Conservation (phyloP, 1,140 invertebrate species). For the Drosophila biarmipes region DNA sequence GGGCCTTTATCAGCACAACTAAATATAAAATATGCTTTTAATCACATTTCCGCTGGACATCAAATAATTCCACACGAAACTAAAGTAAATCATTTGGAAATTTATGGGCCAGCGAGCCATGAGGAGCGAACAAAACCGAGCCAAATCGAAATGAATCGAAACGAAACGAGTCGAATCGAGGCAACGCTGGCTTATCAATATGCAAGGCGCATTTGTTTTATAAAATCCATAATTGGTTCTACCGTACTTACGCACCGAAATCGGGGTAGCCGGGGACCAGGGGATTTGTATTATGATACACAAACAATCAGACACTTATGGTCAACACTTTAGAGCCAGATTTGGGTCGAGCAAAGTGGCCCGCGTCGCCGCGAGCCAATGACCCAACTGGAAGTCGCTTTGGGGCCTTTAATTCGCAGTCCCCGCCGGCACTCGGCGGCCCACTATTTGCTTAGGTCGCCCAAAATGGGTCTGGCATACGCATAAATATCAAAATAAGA, state of each 20-base stretch:
- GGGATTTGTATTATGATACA: constrained; percentile 78
- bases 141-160: constrained; percentile 30
- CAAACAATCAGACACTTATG: constrained; percentile 83
- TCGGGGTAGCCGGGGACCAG: constrained; percentile 29
- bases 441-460: constrained; percentile 80
- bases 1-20: constrained; percentile 53
- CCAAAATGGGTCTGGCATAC: constrained; percentile 80
- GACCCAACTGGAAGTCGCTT: constrained; percentile 65
- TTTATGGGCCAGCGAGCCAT: constrained; percentile 75
- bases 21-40: constrained; percentile 81
- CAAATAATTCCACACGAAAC: constrained; percentile 84
- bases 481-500: constrained; percentile 80
- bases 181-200: constrained; percentile 55
- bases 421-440: not conserved
- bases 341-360: constrained; percentile 67
- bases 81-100: constrained; percentile 84
- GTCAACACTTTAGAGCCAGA: constrained; percentile 83
- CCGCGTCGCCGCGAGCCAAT: constrained; percentile 68
- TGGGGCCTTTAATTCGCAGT: constrained; percentile 47
- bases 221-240: constrained; percentile 84
- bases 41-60: constrained; percentile 76
- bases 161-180: constrained; percentile 9
- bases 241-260: constrained; percentile 81
- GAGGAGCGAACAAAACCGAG: constrained; percentile 49
- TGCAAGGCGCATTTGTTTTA: constrained; percentile 82